Evolutionary conservation across 1,140 invertebrate genomes (phyloP).

Genomic region (Brachionus plicatilis): DNA sequence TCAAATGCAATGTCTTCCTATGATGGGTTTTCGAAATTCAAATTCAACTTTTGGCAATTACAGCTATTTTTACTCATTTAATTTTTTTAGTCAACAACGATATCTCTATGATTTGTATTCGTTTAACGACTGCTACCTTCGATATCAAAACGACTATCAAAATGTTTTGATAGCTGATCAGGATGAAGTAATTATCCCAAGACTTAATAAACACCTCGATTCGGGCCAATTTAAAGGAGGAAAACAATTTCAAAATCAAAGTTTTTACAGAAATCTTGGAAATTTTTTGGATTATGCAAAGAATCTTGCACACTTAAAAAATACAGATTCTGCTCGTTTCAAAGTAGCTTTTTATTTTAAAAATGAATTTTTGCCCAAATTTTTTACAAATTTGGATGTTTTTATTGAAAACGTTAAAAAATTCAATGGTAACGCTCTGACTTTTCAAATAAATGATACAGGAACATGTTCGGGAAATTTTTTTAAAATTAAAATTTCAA

Average conservation of each 20-base stretch:
- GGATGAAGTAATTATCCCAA: not conserved
- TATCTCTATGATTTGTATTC: not conserved
- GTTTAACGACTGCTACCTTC: not conserved
- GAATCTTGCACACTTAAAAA: too few relatives aligned
- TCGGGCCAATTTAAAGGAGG: too few relatives aligned
- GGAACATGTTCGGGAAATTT: not conserved
- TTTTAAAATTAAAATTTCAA: not conserved
- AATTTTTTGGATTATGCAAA: not conserved
- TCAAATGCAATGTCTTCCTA: not conserved
- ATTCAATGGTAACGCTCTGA: not conserved
- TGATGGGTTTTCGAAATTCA: not conserved
- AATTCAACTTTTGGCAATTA: not conserved
- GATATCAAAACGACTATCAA: not conserved
- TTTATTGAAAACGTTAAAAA: too few relatives aligned
- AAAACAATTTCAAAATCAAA: not conserved
- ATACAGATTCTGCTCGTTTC: too few relatives aligned
- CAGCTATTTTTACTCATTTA: not conserved
- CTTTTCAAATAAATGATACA: not conserved
- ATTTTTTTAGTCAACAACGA: not conserved
- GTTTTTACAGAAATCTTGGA: not conserved
- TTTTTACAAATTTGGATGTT: too few relatives aligned
- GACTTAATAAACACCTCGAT: not conserved
- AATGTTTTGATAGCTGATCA: not conserved
- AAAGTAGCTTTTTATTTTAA: too few relatives aligned
- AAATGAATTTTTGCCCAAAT: too few relatives aligned